Evolutionary conservation across 2,797 vertebrate genomes (phyloP).

Genomic region (Megaceryle alcyon): DNA sequence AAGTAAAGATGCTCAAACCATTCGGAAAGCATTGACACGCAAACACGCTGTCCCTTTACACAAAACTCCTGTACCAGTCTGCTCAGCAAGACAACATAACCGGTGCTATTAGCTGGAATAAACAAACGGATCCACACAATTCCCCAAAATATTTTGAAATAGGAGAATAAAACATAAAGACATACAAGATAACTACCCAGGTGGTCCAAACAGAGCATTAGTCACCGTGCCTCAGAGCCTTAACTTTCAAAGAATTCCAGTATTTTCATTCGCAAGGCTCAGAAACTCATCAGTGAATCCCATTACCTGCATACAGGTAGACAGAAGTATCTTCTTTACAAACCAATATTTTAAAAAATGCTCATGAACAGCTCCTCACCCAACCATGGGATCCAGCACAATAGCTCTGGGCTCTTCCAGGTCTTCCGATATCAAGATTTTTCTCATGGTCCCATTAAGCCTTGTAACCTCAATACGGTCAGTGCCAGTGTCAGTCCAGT

Average conservation of each 20-base stretch:
- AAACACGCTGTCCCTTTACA: not conserved
- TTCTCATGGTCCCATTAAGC: constrained; percentile 96
- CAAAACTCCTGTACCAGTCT: not conserved
- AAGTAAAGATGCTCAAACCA: not conserved
- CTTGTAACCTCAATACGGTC: constrained; percentile 96
- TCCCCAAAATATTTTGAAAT: not conserved
- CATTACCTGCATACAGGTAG: not conserved
- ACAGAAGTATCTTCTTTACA: not conserved
- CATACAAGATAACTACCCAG: not conserved
- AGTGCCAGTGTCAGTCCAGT: constrained; percentile 97
- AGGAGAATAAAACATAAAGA: not conserved
- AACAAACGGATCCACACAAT: not conserved
- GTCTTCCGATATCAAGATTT: constrained; percentile 94
- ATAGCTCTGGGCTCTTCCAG: constrained; percentile 96
- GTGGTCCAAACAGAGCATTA: not conserved
- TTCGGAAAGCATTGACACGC: not conserved
- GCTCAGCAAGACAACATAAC: not conserved
- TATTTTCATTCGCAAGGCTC: not conserved
- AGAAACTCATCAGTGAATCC: not conserved
- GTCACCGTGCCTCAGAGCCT: not conserved
- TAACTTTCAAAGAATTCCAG: not conserved
- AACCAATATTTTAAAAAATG: not conserved
- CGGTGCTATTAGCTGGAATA: not conserved
- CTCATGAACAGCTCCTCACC: constrained; percentile 80
- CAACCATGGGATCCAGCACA: constrained; percentile 91